Conservation (phyloP, 2,113 vertebrate species). For the Crocuta crocuta region DNA sequence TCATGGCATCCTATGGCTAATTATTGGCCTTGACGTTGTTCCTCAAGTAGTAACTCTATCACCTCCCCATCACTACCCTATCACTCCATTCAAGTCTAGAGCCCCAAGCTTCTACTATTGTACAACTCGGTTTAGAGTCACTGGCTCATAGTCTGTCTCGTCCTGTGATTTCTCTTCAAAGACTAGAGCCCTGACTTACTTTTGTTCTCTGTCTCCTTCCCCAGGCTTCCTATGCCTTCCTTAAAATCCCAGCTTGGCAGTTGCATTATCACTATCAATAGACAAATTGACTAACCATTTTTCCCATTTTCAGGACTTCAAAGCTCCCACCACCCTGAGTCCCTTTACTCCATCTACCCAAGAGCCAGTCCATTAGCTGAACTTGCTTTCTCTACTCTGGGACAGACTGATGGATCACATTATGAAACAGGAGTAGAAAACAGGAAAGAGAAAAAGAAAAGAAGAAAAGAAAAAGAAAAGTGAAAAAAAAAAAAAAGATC, state of each 20-base stretch:
- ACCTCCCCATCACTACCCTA: background rate
- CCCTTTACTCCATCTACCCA: background rate
- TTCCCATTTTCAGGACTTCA: background rate
- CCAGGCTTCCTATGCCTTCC: background rate
- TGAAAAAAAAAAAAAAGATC: no score
- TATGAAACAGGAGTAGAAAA: background rate
- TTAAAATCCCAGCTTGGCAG: background rate
- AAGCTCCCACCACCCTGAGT: background rate
- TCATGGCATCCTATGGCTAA: background rate
- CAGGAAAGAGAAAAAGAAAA: no score
- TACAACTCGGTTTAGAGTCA: background rate
- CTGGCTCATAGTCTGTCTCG: background rate
- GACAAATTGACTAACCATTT: background rate
- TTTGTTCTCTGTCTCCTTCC: background rate
- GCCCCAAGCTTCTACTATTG: no score
- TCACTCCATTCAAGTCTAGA: background rate
- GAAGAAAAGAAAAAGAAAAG: no score
- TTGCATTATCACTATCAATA: background rate
- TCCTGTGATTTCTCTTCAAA: background rate
- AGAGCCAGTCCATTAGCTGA: background rate
- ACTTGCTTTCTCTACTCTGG: background rate
- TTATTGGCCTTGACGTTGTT: background rate
- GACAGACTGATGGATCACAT: background rate
- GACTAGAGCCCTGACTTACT: background rate
- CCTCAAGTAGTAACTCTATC: background rate